phyloP scores from a whole-genome alignment of 2,113 vertebrate genomes.

The Serinus canaria region DNA sequence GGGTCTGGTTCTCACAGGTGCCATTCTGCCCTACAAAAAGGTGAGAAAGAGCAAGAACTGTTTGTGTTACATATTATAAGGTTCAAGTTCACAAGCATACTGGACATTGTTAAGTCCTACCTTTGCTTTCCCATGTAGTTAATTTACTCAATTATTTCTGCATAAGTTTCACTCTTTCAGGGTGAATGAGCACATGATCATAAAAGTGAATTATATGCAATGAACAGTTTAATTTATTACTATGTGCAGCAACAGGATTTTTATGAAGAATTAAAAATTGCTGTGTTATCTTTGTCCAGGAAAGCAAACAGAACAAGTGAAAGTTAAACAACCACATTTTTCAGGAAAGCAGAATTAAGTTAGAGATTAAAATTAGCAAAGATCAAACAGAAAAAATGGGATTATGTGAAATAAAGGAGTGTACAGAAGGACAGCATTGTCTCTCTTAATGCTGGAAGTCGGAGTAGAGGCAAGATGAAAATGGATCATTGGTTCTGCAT shows the following conservation, averaged over 20 bases:
- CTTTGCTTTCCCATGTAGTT: neutral
- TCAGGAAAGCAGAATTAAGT: neutral
- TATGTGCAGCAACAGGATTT: neutral
- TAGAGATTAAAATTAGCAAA: neutral
- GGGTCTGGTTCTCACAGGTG: neutral
- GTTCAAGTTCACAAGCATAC: neutral
- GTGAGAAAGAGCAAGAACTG: neutral
- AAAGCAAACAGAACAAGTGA: neutral
- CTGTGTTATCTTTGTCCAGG: neutral
- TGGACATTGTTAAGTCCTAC: neutral
- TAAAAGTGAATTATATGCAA: neutral
- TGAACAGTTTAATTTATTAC: neutral
- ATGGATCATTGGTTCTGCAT: accelerated
- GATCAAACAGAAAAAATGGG: neutral
- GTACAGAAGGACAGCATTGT: neutral
- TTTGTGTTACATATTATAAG: neutral
- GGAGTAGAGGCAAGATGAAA: neutral
- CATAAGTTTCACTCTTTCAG: neutral
- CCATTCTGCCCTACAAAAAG: neutral
- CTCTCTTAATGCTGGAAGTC: neutral
- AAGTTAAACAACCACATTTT: neutral
- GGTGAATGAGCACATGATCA: neutral
- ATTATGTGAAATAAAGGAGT: neutral
- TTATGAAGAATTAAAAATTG: neutral
- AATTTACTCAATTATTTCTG: neutral